Evolutionary conservation across 2,113 vertebrate genomes (phyloP).

Genomic region (Cyprinodon tularosa): DNA sequence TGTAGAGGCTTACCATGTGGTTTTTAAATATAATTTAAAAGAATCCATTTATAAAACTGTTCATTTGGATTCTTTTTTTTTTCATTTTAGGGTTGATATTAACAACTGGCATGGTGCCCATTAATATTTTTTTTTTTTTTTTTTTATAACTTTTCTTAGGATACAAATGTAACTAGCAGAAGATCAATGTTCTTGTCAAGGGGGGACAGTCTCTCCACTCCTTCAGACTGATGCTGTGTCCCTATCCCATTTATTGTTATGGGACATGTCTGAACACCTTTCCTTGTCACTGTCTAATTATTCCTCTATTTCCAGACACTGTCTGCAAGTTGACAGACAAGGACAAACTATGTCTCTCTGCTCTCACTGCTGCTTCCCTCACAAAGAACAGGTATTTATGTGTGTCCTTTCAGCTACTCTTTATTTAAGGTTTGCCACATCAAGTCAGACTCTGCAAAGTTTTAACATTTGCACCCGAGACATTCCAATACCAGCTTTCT

Average conservation of each 20-base stretch:
- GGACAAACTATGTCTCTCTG: conserved; percentile 21
- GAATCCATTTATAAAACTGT: no score
- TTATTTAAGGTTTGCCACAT: no score
- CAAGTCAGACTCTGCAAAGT: no score
- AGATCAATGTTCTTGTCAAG: background rate
- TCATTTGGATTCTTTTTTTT: background rate
- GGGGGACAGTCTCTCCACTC: background rate
- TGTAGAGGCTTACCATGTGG: no score
- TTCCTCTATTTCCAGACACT: conserved; percentile 8
- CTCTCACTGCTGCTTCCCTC: conserved; percentile 13
- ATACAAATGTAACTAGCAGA: background rate
- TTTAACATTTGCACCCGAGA: no score
- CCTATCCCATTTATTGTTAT: background rate
- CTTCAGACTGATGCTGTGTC: background rate
- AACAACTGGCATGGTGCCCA: background rate
- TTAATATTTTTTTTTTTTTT: background rate
- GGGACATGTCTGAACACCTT: conserved; percentile 6
- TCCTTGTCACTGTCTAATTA: conserved; percentile 20
- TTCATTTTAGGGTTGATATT: background rate
- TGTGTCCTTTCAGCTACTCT: no score
- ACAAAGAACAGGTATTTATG: background rate
- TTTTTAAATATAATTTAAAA: no score
- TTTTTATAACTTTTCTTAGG: background rate
- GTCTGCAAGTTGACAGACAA: conserved; percentile 37
- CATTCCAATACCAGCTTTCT: no score